These are phyloP conservation scores for Brachystomella parvula DNA, from an alignment of 1,140 invertebrate genomes.

Conservation along the genomic window DNA sequence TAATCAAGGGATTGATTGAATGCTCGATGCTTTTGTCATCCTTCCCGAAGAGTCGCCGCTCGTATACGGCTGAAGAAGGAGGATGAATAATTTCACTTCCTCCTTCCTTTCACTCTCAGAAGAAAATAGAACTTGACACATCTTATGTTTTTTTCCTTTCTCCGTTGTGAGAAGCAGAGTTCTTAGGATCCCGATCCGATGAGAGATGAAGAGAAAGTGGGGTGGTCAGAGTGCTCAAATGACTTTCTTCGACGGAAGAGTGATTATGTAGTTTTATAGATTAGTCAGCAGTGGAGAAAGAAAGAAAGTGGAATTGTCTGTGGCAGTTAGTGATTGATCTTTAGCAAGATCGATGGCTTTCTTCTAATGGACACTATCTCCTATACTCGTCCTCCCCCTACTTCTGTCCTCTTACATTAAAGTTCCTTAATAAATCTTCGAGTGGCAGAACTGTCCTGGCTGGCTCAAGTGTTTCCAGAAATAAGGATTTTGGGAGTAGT, in stretches of 20 bases:
- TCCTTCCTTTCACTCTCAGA: neutral
- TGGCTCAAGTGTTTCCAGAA: neutral
- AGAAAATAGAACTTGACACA: neutral
- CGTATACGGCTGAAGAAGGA: neutral
- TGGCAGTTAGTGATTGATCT: conserved; percentile 13
- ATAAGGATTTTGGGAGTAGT: neutral
- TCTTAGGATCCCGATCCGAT: neutral
- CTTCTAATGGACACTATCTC: neutral
- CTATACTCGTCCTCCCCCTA: neutral
- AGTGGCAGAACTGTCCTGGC: too few relatives aligned
- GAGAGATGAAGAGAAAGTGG: neutral
- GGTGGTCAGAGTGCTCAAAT: neutral
- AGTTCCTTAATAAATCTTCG: neutral
- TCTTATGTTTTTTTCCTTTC: neutral
- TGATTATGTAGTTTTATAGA: neutral
- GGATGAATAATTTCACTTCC: conserved; percentile 4
- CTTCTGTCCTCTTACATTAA: neutral
- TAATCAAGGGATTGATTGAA: conserved; percentile 6
- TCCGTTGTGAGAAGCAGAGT: neutral
- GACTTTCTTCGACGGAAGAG: conserved; percentile 1
- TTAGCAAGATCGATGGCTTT: neutral
- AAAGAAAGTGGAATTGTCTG: neutral
- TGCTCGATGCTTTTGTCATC: conserved; percentile 4
- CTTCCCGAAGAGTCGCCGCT: neutral
- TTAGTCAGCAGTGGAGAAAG: neutral